These are phyloP conservation scores for Seladonia tumulorum DNA, from an alignment of 2,888 invertebrate species.

Conservation along the genomic window DNA sequence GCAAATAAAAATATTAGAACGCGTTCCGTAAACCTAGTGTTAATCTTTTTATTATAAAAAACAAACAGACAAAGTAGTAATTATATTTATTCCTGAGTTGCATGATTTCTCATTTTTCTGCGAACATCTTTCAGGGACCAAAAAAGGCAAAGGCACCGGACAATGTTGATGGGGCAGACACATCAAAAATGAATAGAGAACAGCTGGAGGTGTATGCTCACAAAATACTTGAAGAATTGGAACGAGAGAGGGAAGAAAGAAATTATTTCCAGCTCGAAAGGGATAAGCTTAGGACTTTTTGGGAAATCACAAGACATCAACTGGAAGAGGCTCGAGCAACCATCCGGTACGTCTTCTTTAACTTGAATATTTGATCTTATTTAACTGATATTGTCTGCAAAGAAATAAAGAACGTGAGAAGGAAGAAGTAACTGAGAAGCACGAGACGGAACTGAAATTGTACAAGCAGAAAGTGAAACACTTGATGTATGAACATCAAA, in stretches of 20 bases:
- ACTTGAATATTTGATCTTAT: not conserved
- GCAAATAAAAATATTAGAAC: not conserved
- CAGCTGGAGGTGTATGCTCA: slow-evolving; percentile 95
- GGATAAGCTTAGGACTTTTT: slow-evolving; percentile 96
- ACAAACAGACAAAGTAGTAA: slow-evolving; percentile 11
- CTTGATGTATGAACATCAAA: slow-evolving; percentile 95
- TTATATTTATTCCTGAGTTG: not conserved
- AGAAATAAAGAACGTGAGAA: slow-evolving; percentile 94
- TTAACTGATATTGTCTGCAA: slow-evolving; percentile 46
- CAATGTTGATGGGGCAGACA: slow-evolving; percentile 94
- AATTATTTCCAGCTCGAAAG: slow-evolving; percentile 98
- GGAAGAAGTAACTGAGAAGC: slow-evolving; percentile 94
- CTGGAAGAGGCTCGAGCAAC: slow-evolving; percentile 93
- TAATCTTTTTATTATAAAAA: not conserved
- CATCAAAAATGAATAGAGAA: slow-evolving; percentile 96
- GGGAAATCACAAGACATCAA: slow-evolving; percentile 97
- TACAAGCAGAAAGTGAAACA: slow-evolving; percentile 97
- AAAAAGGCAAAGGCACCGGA: slow-evolving; percentile 75
- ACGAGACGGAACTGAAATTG: slow-evolving; percentile 94
- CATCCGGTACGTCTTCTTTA: slow-evolving; percentile 84
- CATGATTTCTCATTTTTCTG: not conserved
- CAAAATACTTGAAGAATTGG: slow-evolving; percentile 94
- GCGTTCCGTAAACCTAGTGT: not conserved
- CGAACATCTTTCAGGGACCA: slow-evolving; percentile 65
- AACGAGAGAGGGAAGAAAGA: slow-evolving; percentile 96